These are phyloP conservation scores for Antheraea assamensis DNA, from an alignment of 2,888 invertebrate genomes.

Conservation along the genomic window DNA sequence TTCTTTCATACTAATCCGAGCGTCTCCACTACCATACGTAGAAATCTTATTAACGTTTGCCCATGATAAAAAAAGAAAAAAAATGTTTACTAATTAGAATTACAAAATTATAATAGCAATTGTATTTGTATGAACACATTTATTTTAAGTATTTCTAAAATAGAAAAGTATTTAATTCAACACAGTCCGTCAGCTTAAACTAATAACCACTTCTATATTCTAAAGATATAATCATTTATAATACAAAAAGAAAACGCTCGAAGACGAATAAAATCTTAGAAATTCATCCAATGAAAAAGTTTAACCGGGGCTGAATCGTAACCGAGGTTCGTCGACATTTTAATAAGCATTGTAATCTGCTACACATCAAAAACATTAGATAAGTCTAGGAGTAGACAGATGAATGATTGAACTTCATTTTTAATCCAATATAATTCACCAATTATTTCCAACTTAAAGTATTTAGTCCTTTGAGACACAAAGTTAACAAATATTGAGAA, in stretches of 20 bases:
- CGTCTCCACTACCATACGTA: too few relatives aligned
- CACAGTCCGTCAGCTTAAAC: neutral
- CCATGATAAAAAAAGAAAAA: too few relatives aligned
- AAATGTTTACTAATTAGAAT: too few relatives aligned
- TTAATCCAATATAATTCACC: neutral
- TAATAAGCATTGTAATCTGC: slow-evolving; percentile 46
- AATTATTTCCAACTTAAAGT: neutral
- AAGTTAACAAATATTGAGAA: neutral
- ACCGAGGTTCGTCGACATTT: slow-evolving; percentile 63
- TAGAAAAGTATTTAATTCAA: neutral
- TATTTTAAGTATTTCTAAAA: too few relatives aligned
- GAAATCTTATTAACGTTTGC: too few relatives aligned
- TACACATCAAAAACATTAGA: slow-evolving; percentile 45
- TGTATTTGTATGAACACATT: too few relatives aligned
- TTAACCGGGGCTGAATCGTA: neutral
- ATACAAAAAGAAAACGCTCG: neutral
- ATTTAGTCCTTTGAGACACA: neutral
- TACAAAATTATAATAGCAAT: too few relatives aligned
- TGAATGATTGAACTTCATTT: neutral
- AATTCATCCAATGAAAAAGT: neutral
- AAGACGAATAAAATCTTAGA: neutral
- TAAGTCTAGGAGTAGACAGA: slow-evolving; percentile 48
- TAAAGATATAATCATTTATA: neutral
- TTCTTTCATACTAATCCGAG: too few relatives aligned
- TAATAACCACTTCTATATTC: neutral